Evolutionary conservation across 2,113 vertebrate species (phyloP).

Genomic region (Columba janthina): DNA sequence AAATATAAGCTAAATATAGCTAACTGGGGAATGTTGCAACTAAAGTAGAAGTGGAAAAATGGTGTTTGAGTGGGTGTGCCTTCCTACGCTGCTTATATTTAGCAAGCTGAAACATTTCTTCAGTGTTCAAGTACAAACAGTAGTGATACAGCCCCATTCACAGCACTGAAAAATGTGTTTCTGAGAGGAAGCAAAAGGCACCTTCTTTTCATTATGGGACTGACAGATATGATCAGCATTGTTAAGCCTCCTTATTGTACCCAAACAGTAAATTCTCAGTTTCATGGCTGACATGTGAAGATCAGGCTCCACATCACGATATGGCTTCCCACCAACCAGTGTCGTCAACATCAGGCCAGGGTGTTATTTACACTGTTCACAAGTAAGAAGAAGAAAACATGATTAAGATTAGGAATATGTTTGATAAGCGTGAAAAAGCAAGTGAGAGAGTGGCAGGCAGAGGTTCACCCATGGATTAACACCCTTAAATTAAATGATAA

Average conservation of each 20-base stretch:
- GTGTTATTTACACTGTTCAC: background rate
- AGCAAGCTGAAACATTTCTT: background rate
- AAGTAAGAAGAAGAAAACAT: background rate
- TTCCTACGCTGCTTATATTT: background rate
- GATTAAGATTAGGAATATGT: background rate
- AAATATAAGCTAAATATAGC: background rate
- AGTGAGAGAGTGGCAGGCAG: background rate
- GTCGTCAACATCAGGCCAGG: background rate
- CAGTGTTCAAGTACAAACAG: background rate
- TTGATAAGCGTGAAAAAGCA: background rate
- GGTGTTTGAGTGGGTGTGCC: background rate
- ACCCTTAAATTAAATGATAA: constrained; percentile 57
- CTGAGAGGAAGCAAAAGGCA: background rate
- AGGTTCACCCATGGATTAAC: constrained; percentile 30
- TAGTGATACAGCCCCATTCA: background rate
- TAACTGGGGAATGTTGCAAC: background rate
- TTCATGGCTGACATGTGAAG: constrained; percentile 17
- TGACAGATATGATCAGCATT: background rate
- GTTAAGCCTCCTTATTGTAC: background rate
- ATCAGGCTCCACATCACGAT: constrained; percentile 7
- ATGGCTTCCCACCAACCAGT: background rate
- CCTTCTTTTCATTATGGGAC: background rate
- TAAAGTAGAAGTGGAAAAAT: constrained; percentile 11
- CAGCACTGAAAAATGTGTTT: background rate
- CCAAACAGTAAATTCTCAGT: constrained; percentile 37